phyloP scores from a whole-genome alignment of 2,113 vertebrate species.

The Festucalex cinctus region DNA sequence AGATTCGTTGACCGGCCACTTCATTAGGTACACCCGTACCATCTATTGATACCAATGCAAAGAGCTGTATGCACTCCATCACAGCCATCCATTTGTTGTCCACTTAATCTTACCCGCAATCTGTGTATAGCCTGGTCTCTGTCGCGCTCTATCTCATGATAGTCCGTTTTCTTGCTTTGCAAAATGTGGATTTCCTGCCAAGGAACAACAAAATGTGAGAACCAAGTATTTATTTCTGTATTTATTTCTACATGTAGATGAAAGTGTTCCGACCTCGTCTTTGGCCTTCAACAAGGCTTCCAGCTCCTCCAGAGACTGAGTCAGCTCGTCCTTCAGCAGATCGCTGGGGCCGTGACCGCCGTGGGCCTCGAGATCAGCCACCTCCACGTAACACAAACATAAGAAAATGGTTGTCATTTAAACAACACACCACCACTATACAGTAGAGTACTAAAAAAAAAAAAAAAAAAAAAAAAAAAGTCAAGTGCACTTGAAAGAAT shows the following conservation, averaged over 20 bases:
- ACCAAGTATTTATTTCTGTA: neutral
- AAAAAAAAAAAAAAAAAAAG: conserved; percentile 21
- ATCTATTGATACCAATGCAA: neutral
- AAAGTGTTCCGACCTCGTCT: conserved; percentile 78
- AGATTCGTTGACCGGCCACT: neutral
- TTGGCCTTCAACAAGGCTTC: conserved; percentile 87
- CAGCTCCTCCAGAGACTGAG: conserved; percentile 83
- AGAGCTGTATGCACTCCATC: neutral
- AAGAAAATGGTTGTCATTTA: no score
- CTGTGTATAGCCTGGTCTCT: conserved; percentile 84
- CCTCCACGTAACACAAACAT: conserved; percentile 61
- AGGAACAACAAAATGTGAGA: neutral
- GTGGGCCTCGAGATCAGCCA: conserved; percentile 85
- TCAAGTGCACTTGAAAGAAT: conserved; percentile 17
- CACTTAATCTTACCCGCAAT: conserved; percentile 86
- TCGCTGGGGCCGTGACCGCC: conserved; percentile 69
- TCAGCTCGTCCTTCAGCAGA: conserved; percentile 80
- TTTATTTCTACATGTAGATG: neutral
- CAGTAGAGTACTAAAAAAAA: neutral
- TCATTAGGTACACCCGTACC: neutral
- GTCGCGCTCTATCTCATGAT: conserved; percentile 78
- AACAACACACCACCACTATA: no score
- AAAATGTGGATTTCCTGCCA: conserved; percentile 88
- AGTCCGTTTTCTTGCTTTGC: conserved; percentile 79
- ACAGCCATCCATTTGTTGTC: no score